Percentiles rank a stretch among this genome's conserved stretches.
Conservation (phyloP, 2,888 invertebrate species). For the Xestia sexstrigata region DNA sequence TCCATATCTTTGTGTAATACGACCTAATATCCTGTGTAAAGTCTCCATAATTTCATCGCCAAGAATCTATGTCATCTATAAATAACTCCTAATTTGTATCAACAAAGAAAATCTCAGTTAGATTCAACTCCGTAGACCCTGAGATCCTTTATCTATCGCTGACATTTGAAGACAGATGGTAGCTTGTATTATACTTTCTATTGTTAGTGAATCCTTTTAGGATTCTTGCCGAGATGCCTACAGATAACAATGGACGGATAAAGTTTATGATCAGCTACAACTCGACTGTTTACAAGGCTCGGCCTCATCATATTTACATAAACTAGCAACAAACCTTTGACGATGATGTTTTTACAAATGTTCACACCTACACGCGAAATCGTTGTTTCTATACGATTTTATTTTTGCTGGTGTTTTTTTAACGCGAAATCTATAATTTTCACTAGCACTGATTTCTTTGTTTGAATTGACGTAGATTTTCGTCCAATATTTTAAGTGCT, state of each 20-base stretch:
- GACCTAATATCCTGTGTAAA: background rate
- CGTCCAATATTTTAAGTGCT: background rate
- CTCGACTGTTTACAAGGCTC: constrained; percentile 34
- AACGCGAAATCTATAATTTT: constrained; percentile 8
- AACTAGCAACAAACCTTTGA: constrained; percentile 24
- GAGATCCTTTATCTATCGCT: constrained; percentile 67
- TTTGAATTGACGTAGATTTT: background rate
- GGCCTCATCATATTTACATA: constrained; percentile 43
- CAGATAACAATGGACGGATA: constrained; percentile 62
- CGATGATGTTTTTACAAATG: constrained; percentile 37
- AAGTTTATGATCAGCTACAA: constrained; percentile 61
- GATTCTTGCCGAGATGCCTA: constrained; percentile 62
- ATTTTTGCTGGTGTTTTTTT: constrained; percentile 19
- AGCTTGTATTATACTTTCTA: constrained; percentile 66
- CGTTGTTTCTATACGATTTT: constrained; percentile 24
- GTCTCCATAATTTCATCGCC: constrained; percentile 26
- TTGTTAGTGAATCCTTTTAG: constrained; percentile 73
- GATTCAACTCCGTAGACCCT: constrained; percentile 51
- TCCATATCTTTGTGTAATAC: background rate
- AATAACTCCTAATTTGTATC: constrained; percentile 56
- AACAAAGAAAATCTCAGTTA: constrained; percentile 61
- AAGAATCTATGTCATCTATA: constrained; percentile 40
- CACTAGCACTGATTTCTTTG: background rate
- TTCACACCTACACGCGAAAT: constrained; percentile 43
- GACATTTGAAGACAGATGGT: constrained; percentile 72